Base-by-base conservation (phyloP, 1,140 invertebrate genomes). In the Mylabris phalerata region DNA sequence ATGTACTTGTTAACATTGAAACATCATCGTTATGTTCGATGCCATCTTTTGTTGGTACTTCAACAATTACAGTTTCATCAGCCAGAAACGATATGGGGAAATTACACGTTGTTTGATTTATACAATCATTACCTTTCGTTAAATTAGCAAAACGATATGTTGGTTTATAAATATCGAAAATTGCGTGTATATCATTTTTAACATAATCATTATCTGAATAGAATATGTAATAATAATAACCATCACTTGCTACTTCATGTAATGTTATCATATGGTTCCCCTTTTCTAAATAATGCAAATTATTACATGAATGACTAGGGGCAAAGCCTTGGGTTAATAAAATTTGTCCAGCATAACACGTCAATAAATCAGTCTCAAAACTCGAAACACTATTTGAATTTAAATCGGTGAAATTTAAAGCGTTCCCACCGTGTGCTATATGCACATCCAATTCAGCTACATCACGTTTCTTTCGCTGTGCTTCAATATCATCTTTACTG, bases 191-290 rank as follows among this genome's bases (percentile, higher is more conserved):
- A 69, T 88, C 84, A 73, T 91, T 92, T 4, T 76, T 79, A 7
- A 85, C 82, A 56, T 84, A 75, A 71, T 91, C 88, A 75, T 90
- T 90, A 69, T 91, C 88, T 65, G 87, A 89, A 67, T 90, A 91
- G 75, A 92, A 91, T 60, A 91, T 89, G 69, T 90, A 91, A 75
- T 91, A 91, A 72, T 90, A 92, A 72, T 91, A 91, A 6, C 88
- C 89, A 73, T 88, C 83, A 42, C 81, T 76, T 26, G 76, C 71
- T 9, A 90, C 83, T 61, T 88, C 79, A 68, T 90, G 87, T 48
- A 78, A 78, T 7, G 80, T 79, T 67, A 87, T 81, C 69, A 84
- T 82, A 48, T 81, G 80, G 50, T 77, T 77, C 9, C 79, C 78
- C 25, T 78, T 82, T 50, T 88, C 80, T 64, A 90, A 75, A 64